Base-by-base conservation (phyloP, 2,888 invertebrate species). In the Dione vanillae region DNA sequence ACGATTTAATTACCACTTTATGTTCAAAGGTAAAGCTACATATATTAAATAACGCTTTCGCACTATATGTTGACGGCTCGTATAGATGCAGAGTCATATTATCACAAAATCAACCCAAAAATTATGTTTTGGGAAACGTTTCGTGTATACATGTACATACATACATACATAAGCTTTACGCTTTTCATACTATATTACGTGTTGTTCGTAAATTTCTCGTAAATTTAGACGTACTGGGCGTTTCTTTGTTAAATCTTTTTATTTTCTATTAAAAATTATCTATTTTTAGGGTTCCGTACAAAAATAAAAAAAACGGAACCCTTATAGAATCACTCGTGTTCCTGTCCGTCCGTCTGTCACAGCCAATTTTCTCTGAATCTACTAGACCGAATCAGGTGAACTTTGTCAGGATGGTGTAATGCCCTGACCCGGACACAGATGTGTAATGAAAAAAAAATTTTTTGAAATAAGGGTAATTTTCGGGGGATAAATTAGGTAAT, bases 1-100 rank as follows among this genome's bases (percentile, higher is more conserved):
- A 96, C 89, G 96, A 96, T 95, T 95, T 95, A 94, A 94, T 96
- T 91, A 95, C 95, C 94, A 95, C 95, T 94, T 94, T 95, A 92
- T 95, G 95, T 94, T 95, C 95, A 82, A 96, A 96, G 96, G 96
- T 96, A 96, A 96, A 78, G 84, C 79, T 79, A 82, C 82, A 81
- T 73, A 75, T 74, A 78, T 79, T 84, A 82, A 83, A 83, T 80
- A 82, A 71, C 73, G 89, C 90, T 90, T 87, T 74, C 80, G 80
- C 81, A 79, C 67, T 70, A 65, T 69, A 69, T 62, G 40, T 66
- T 69, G 51, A 45, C 37, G 67, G 67, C 59, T 70, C 67, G 47
- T 20, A 69, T 69, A 72, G 66, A 66, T 62, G 62, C 47, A 40
- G 45, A 37, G 47, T 45, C 64, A 65, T 67, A 54, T 20, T 51